Evolutionary conservation across 2,113 vertebrate genomes (phyloP).

Genomic region (Mobula birostris): DNA sequence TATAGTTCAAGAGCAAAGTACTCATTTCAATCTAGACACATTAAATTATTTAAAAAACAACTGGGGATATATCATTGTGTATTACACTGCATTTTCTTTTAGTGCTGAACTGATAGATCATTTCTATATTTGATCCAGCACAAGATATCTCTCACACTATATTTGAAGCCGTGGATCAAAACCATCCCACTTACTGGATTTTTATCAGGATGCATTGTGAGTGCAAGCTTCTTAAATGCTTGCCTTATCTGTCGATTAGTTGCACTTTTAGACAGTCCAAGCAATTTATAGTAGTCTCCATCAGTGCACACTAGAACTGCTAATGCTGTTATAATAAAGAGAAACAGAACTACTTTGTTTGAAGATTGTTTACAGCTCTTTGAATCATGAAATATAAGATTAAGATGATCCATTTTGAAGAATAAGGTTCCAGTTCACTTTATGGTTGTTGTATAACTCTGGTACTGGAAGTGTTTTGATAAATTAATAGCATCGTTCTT

Average conservation of each 20-base stretch:
- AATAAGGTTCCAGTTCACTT: background rate
- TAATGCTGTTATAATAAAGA: constrained; percentile 53
- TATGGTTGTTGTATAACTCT: background rate
- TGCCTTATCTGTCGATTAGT: constrained; percentile 85
- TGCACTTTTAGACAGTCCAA: constrained; percentile 80
- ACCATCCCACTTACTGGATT: constrained; percentile 74
- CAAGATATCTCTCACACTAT: background rate
- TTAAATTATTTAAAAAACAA: background rate
- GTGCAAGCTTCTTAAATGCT: constrained; percentile 90
- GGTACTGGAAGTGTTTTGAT: background rate
- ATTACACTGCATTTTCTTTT: background rate
- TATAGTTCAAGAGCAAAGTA: too few species aligned
- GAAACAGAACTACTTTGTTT: constrained; percentile 49
- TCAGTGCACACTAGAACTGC: constrained; percentile 55
- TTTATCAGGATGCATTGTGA: constrained; percentile 96
- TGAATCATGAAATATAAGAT: background rate
- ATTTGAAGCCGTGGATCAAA: background rate
- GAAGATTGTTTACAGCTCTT: constrained; percentile 36
- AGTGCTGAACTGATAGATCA: background rate
- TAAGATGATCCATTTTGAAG: constrained; percentile 12
- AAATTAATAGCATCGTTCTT: background rate
- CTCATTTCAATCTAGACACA: too few species aligned
- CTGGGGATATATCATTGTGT: background rate
- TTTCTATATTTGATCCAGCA: background rate
- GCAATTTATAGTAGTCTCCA: constrained; percentile 80